Evolutionary conservation across 35 echinoderm and acorn worm species (phyloP).

Genomic region (Stichopus chloronotus): DNA sequence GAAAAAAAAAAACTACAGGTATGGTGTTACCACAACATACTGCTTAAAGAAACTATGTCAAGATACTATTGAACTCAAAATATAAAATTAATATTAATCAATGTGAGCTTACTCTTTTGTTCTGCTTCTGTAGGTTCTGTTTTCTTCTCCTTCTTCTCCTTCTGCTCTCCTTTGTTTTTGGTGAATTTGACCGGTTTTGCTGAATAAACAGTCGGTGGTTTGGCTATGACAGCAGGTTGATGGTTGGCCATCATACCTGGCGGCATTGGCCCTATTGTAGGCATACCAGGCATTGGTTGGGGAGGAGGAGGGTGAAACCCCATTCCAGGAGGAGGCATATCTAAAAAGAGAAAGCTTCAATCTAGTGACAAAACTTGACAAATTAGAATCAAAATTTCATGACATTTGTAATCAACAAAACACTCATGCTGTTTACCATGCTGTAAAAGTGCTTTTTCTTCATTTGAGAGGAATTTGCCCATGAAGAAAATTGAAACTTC

Average conservation of each 20-base stretch:
- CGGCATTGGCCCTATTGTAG: not conserved
- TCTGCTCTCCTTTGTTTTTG: not conserved
- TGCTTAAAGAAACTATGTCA: too few species aligned
- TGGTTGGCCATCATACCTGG: not conserved
- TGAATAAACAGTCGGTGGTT: conserved; percentile 58
- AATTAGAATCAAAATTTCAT: not conserved
- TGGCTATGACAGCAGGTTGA: conserved; percentile 43
- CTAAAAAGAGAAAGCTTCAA: not conserved
- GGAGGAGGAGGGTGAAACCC: not conserved
- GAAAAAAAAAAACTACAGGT: too few species aligned
- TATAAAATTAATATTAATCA: too few species aligned
- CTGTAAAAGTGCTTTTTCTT: too few species aligned
- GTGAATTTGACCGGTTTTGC: conserved; percentile 63
- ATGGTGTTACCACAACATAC: too few species aligned
- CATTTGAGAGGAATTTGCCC: too few species aligned
- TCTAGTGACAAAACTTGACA: not conserved
- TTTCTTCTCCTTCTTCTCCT: conserved; percentile 55
- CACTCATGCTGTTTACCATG: too few species aligned
- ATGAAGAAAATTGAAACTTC: too few species aligned
- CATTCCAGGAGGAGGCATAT: conserved; percentile 11
- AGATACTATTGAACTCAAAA: too few species aligned
- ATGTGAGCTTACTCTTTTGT: not conserved
- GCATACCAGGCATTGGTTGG: not conserved
- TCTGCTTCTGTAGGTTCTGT: conserved; percentile 24
- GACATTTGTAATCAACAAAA: too few species aligned